These are phyloP conservation scores for Tenthredo mesomela DNA, from an alignment of 2,888 invertebrate genomes.

Conservation along the genomic window DNA sequence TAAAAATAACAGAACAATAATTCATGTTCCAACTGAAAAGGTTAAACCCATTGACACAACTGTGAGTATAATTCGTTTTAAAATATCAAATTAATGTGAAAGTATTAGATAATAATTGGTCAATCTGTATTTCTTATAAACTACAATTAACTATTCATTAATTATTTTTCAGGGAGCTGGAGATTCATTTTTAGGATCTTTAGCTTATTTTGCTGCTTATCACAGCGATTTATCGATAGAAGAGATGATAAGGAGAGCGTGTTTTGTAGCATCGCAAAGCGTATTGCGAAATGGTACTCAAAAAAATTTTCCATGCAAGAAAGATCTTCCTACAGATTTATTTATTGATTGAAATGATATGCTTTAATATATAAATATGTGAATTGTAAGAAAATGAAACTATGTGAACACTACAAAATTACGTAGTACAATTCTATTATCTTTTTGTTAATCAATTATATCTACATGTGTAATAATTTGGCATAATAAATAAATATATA, in stretches of 20 bases:
- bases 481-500: not conserved
- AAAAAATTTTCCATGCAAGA: slow-evolving; percentile 82
- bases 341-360: not conserved
- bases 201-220: slow-evolving; percentile 88
- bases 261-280: slow-evolving; percentile 88
- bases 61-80: slow-evolving; percentile 78
- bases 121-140: not conserved
- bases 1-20: slow-evolving; percentile 76
- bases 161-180: slow-evolving; percentile 90
- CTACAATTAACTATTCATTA: not conserved
- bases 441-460: not conserved
- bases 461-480: not conserved
- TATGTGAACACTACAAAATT: not conserved
- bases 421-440: not conserved
- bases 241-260: slow-evolving; percentile 87
- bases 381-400: not conserved
- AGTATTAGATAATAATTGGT: not conserved
- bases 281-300: slow-evolving; percentile 92
- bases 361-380: not conserved
- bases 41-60: slow-evolving; percentile 93
- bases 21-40: slow-evolving; percentile 82
- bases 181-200: slow-evolving; percentile 96
- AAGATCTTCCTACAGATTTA: slow-evolving; percentile 63
- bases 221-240: slow-evolving; percentile 81
- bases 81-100: not conserved